phyloP scores from a whole-genome alignment of 2,888 invertebrate species.

The Pasiphila rectangulata region DNA sequence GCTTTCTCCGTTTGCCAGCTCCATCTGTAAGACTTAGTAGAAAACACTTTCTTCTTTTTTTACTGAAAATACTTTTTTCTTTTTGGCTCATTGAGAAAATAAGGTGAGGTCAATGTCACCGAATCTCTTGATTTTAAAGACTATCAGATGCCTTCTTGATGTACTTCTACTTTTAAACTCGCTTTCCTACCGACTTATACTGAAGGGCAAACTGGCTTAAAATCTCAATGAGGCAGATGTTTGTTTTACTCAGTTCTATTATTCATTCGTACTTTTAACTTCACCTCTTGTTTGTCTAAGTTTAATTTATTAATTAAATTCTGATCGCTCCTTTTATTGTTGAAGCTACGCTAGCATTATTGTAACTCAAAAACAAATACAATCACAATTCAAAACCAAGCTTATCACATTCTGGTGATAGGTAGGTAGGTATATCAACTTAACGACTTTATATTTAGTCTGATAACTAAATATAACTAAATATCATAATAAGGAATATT shows the following conservation, averaged over 20 bases:
- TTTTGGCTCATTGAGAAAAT: constrained; percentile 14
- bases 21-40: too few relatives aligned
- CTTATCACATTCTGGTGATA: too few relatives aligned
- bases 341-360: too few relatives aligned
- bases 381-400: constrained; percentile 5
- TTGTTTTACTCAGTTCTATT: constrained; percentile 25
- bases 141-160: too few relatives aligned
- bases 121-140: constrained; percentile 23
- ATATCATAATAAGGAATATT: too few relatives aligned
- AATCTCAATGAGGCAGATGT: constrained; percentile 22
- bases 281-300: constrained; percentile 23
- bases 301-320: constrained; percentile 22
- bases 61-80: too few relatives aligned
- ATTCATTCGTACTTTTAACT: constrained; percentile 25
- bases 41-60: too few relatives aligned
- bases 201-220: constrained; percentile 22
- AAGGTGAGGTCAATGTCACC: constrained; percentile 22
- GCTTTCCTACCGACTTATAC: constrained; percentile 20
- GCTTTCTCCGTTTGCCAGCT: too few relatives aligned
- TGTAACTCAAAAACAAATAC: constrained; percentile 2
- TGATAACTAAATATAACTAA: too few relatives aligned
- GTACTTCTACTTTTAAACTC: constrained; percentile 25
- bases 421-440: too few relatives aligned
- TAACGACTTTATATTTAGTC: too few relatives aligned
- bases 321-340: background rate